Evolutionary conservation across 2,888 invertebrate species (phyloP).

Genomic region (Poecilobothrus nobilitatus): DNA sequence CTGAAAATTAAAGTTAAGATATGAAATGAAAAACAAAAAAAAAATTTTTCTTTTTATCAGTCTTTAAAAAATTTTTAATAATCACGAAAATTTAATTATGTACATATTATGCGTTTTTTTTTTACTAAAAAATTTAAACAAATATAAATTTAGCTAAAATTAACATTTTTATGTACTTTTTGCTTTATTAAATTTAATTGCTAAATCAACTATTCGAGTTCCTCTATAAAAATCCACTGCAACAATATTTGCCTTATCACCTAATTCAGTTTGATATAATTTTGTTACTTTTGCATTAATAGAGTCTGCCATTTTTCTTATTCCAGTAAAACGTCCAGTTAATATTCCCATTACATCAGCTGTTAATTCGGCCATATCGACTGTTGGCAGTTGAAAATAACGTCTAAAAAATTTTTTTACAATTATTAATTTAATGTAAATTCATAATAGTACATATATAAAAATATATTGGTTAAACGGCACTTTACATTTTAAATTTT

Average conservation of each 20-base stretch:
- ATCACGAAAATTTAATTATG: too few species aligned
- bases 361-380: constrained; percentile 56
- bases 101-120: too few species aligned
- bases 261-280: constrained; percentile 44
- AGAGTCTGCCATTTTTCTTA: constrained; percentile 49
- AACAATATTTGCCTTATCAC: constrained; percentile 46
- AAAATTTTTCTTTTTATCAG: too few species aligned
- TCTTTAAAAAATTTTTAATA: too few species aligned
- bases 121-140: neutral
- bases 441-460: too few species aligned
- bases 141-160: neutral
- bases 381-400: constrained; percentile 32
- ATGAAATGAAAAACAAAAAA: too few species aligned
- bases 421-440: too few species aligned
- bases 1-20: too few species aligned
- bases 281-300: constrained; percentile 50
- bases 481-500: too few species aligned
- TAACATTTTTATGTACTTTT: constrained; percentile 17
- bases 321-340: constrained; percentile 45
- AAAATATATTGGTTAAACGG: too few species aligned
- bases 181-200: constrained; percentile 25
- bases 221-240: constrained; percentile 50
- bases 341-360: constrained; percentile 48
- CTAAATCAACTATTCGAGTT: constrained; percentile 46
- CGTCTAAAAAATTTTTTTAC: too few species aligned